Base-by-base conservation (phyloP, 2,888 invertebrate genomes). In the Catocala fraxini region DNA sequence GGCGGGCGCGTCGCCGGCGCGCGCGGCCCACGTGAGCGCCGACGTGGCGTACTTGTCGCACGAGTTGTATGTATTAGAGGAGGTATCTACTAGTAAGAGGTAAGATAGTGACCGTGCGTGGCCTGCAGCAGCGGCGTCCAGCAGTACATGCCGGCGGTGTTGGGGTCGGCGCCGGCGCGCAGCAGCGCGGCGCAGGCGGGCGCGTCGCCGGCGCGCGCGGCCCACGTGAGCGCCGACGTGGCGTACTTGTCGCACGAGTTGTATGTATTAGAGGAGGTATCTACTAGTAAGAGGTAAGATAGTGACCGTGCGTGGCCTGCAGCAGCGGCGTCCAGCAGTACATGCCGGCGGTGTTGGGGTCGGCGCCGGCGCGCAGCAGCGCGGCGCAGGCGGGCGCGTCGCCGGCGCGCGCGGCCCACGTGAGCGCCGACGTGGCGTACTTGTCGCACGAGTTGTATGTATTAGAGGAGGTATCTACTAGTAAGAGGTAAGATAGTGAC, bases 1-100 rank as follows among this genome's bases (percentile, higher is more conserved):
- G 39, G 99, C 97, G 66, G 97, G 96, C 6, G 96, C 95, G 87
- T 97, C 97, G 15, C 99, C 99, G 79, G 98, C 97, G 6, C 99
- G 96, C 71, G 98, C 97, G 5, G 99, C 99, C 99, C 99, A 99
- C 46, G 99, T 97, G 45, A 99, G 92, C 6, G 99, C 98, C 0
- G 99, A 98, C 9, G 99, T 99, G 35, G 98, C 99, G 91, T 99
- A 99, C 95, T 98, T 99, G 89, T 99, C 99, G 59, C 98, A 98
- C 15, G 98, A 97, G 93, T 99, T 99, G 6, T 15, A 15, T 15
- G 2, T 15, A 15, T 15, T 15, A 15, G 15, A 15, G 15, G 15
- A 15, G 15, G 15, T 15, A 15, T 15, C 15, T 15, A 15, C 15
- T 15, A 15, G 15, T 15, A 15, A 15, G 15, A 15, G 15, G 15